Conservation (phyloP, 2,888 invertebrate species). For the Osmoderma eremita region DNA sequence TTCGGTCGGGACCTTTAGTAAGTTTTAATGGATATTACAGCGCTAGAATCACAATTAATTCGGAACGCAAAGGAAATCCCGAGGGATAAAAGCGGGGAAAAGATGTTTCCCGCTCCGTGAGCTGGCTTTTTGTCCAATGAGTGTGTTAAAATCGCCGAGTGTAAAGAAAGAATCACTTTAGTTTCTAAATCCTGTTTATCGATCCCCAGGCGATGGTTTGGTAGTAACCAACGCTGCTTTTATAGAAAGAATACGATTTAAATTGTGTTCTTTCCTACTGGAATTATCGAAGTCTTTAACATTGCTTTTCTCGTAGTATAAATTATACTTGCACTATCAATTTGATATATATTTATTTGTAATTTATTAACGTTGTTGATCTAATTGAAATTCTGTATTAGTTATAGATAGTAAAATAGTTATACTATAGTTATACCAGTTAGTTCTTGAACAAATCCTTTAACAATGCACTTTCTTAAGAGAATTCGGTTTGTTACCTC, state of each 20-base stretch:
- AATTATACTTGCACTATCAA: too few species aligned
- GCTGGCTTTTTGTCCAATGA: conserved; percentile 39
- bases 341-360: too few species aligned
- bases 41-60: conserved; percentile 39
- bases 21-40: conserved; percentile 29
- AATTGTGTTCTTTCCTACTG: conserved; percentile 50
- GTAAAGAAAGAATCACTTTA: conserved; percentile 53
- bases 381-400: too few species aligned
- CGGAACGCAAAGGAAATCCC: conserved; percentile 29
- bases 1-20: conserved; percentile 15
- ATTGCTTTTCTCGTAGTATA: too few species aligned
- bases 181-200: conserved; percentile 56
- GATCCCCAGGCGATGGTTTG: conserved; percentile 56
- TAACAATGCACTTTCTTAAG: too few species aligned
- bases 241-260: conserved; percentile 55
- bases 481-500: too few species aligned
- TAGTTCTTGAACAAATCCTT: too few species aligned
- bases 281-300: conserved; percentile 56
- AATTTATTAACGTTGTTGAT: too few species aligned
- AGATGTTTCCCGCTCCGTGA: conserved; percentile 37
- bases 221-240: conserved; percentile 53
- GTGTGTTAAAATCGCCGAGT: conserved; percentile 44
- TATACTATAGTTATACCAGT: too few species aligned
- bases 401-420: too few species aligned
- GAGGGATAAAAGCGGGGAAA: conserved; percentile 36